A percentile compares a stretch with the other conserved stretches of the same genome.
Evolutionary conservation across 2,888 invertebrate genomes (phyloP).

Genomic region (Lottia gigantea): DNA sequence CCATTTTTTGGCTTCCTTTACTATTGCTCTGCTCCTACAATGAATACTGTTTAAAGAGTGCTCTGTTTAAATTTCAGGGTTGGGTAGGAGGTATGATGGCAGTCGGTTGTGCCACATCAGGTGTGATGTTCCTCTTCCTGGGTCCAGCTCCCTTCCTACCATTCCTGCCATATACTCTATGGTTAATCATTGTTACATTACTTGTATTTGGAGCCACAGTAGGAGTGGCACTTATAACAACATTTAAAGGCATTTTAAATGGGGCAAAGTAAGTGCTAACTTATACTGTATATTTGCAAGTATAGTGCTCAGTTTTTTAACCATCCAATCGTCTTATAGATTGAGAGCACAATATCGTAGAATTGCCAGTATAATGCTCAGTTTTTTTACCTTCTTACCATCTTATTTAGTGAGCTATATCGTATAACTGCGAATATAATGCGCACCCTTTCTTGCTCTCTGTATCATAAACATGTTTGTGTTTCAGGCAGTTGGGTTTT

Average conservation of each 20-base stretch:
- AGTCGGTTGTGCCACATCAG: constrained; percentile 28
- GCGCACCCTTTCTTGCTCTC: no score
- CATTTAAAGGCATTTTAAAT: constrained; percentile 42
- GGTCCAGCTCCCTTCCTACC: constrained; percentile 34
- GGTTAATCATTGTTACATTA: constrained; percentile 41
- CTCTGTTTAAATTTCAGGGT: constrained; percentile 21
- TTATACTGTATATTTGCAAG: no score
- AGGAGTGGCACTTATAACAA: constrained; percentile 43
- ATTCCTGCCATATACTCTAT: constrained; percentile 40
- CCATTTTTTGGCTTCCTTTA: no score
- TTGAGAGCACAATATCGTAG: no score
- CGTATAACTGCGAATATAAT: no score
- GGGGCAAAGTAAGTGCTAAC: constrained; percentile 48
- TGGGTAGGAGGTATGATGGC: constrained; percentile 32
- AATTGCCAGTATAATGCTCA: no score
- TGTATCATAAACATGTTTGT: not conserved
- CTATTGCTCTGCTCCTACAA: no score
- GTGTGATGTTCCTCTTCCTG: constrained; percentile 24
- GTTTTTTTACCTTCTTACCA: no score
- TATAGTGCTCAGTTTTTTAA: no score
- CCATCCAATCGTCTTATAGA: no score
- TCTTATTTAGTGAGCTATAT: no score
- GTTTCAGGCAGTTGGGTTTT: constrained; percentile 70
- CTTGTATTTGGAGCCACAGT: constrained; percentile 38
- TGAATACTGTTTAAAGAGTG: no score